Evolutionary conservation across 2,888 invertebrate species (phyloP).

Genomic region (Ditylenchus weischeri): DNA sequence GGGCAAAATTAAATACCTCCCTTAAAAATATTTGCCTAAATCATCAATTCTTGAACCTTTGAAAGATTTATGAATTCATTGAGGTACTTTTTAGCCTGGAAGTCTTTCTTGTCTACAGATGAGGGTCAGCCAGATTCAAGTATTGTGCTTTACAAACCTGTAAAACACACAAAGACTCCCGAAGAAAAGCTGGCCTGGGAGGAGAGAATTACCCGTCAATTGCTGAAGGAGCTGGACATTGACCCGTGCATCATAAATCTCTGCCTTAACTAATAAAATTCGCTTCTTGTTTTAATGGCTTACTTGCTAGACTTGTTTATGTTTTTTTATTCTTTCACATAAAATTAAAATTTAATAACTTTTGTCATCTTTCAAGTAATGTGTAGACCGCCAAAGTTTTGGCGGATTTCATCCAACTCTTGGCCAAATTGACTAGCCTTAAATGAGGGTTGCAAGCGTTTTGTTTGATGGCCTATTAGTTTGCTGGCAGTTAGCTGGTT

Average conservation of each 20-base stretch:
- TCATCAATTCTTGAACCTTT: too few species aligned
- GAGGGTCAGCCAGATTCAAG: slow-evolving; percentile 6
- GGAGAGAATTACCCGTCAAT: not conserved
- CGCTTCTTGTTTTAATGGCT: too few species aligned
- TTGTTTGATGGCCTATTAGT: not conserved
- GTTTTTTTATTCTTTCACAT: not conserved
- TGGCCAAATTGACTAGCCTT: not conserved
- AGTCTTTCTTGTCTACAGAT: not conserved
- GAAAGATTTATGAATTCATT: too few species aligned
- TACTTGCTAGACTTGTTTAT: not conserved
- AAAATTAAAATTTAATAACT: not conserved
- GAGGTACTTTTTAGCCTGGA: not conserved
- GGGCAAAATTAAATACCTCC: too few species aligned
- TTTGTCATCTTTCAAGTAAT: not conserved
- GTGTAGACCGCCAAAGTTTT: not conserved
- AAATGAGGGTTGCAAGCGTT: not conserved
- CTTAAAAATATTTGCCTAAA: not conserved
- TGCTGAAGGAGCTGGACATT: slow-evolving; percentile 6
- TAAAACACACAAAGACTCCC: not conserved
- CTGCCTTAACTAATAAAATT: too few species aligned
- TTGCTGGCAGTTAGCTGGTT: not conserved
- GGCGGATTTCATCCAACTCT: not conserved
- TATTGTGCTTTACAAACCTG: not conserved
- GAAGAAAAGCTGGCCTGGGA: slow-evolving; percentile 8
- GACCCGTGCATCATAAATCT: not conserved